Base-by-base conservation (phyloP, 2,888 invertebrate genomes). In the Epinotia brunnichana region DNA sequence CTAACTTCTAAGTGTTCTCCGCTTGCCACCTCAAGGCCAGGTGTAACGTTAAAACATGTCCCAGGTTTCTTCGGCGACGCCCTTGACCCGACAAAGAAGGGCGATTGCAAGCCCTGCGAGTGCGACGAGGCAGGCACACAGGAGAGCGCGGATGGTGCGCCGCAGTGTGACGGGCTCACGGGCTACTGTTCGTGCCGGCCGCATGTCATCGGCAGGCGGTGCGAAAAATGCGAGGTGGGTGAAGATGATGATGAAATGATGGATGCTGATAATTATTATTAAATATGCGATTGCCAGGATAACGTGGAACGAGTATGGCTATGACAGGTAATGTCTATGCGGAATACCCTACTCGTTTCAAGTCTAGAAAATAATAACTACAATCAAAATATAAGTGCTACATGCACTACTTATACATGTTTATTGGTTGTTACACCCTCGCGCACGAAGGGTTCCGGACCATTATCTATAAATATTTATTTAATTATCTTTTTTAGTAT, bases 31-130 rank as follows among this genome's bases (percentile, higher is more conserved):
- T 64, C 3, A 7, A 19, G 19, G 48, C n/a, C 9, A n/a, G 7
- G 2, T 17, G 21, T 17, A 13, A 44, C 7, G n/a, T 21, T 9
- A 62, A 62, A 19, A 0, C 0, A 51, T 51, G 3, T 17, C 7
- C 17, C 69, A 95, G 97, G 98, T 75, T 98, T 95, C 93, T 99
- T 97, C 88, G 99, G 99, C 10, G 97, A 99, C 85, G 98, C 99
- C 0, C 89, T 99, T 35, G 96, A 97, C 2, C 94, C 97, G 62
- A 96, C 97, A 4, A 98, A 98, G 13, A 99, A 98, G 87, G 98
- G 98, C 19, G 97, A 99, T 80, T 98, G 98, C 83, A 96, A 96
- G 79, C 95, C 95, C 0, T 99, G 99, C 85, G 95, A 96, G 82
- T 99, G 99, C 85, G 96, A 97, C 84, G 95, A 95, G 0, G 94